Percentiles rank a stretch among this genome's conserved stretches.
Evolutionary conservation across 2,888 invertebrate species (phyloP).

Genomic region (Plebejus melissa): DNA sequence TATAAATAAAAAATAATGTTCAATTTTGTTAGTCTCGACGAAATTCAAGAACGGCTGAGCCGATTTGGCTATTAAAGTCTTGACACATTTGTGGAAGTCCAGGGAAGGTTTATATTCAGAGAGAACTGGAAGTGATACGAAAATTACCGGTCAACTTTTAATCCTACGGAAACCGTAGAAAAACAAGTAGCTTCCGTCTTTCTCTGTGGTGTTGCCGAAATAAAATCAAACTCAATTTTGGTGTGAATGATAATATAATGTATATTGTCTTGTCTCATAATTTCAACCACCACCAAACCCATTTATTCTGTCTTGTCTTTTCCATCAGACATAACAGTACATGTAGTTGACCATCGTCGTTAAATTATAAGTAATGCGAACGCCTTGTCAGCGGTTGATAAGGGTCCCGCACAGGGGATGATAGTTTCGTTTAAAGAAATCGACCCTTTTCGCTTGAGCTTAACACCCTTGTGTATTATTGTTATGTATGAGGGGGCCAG

Average conservation of each 20-base stretch:
- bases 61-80: too few species aligned
- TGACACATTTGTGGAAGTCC: too few species aligned
- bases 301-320: background rate
- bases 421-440: constrained; percentile 24
- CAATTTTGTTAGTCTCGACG: too few species aligned
- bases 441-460: background rate
- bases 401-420: constrained; percentile 11
- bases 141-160: too few species aligned
- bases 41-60: too few species aligned
- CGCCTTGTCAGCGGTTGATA: constrained; percentile 6
- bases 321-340: background rate
- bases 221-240: background rate
- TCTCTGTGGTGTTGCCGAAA: background rate
- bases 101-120: too few species aligned
- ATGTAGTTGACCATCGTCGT: background rate
- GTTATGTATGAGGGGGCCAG: background rate
- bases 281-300: background rate
- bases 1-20: too few species aligned
- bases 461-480: constrained; percentile 30
- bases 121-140: too few species aligned
- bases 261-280: too few species aligned
- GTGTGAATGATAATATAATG: too few species aligned
- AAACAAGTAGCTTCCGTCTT: too few species aligned
- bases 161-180: too few species aligned
- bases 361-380: background rate